These are phyloP conservation scores for Thecophora atra DNA, from an alignment of 2,888 invertebrate genomes.

Conservation along the genomic window DNA sequence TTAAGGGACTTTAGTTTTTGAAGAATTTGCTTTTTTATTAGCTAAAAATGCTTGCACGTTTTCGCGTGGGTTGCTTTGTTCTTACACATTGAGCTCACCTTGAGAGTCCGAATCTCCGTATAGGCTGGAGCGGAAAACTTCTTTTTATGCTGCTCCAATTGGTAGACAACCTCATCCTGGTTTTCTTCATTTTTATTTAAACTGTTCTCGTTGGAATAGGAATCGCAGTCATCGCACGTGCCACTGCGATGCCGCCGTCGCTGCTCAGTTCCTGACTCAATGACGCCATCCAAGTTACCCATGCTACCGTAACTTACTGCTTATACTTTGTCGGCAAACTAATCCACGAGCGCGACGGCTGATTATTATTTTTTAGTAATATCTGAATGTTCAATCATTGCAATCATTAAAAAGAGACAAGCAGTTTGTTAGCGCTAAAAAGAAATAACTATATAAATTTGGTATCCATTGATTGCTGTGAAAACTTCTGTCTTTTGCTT, in stretches of 20 bases:
- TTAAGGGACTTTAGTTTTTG: no score
- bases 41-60: no score
- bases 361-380: constrained; percentile 2
- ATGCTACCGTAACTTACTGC: constrained; percentile 47
- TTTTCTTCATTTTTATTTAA: constrained; percentile 12
- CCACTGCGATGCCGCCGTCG: constrained; percentile 19
- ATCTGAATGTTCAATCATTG: constrained; percentile 4
- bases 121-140: constrained; percentile 58
- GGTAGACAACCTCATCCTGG: neutral
- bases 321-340: constrained; percentile 10
- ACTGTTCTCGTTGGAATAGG: neutral
- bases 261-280: constrained; percentile 42
- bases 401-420: neutral
- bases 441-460: neutral
- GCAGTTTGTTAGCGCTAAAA: neutral
- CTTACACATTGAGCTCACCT: constrained; percentile 57
- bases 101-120: constrained; percentile 56
- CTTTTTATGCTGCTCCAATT: constrained; percentile 42
- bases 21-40: no score
- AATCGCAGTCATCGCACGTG: constrained; percentile 14
- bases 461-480: no score
- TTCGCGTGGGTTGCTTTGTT: no score
- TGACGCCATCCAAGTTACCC: constrained; percentile 49
- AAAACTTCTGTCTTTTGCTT: no score
- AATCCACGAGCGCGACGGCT: neutral